Conservation (phyloP, 2,113 vertebrate species). For the Sinocyclocheilus anophthalmus region DNA sequence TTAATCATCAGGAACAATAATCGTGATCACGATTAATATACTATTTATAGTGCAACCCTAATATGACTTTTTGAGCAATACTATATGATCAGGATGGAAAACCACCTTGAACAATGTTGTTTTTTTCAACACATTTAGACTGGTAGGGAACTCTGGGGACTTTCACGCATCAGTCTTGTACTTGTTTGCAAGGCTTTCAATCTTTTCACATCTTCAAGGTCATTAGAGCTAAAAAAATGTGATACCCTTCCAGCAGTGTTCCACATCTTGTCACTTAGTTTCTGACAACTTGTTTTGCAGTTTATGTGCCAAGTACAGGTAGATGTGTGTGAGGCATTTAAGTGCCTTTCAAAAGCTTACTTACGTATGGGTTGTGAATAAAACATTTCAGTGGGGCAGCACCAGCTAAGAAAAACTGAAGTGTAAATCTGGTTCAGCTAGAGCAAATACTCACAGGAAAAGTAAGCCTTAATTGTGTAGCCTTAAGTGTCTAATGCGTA, state of each 20-base stretch:
- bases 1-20: too few relatives aligned
- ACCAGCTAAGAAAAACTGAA: too few relatives aligned
- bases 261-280: conserved; percentile 34
- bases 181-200: conserved; percentile 58
- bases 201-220: conserved; percentile 45
- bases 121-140: too few relatives aligned
- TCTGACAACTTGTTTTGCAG: conserved; percentile 4
- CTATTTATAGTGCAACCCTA: too few relatives aligned
- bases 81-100: not conserved
- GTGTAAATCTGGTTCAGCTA: conserved; percentile 24
- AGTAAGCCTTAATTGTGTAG: conserved; percentile 54
- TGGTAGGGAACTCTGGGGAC: not conserved
- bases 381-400: too few relatives aligned
- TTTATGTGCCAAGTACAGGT: conserved; percentile 35
- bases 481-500: conserved; percentile 58
- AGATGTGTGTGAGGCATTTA: not conserved
- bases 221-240: conserved; percentile 54
- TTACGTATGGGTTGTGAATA: not conserved
- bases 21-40: too few relatives aligned
- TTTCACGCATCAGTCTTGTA: not conserved
- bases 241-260: conserved; percentile 57
- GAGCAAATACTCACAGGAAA: conserved; percentile 53
- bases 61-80: not conserved
- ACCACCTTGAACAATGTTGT: not conserved
- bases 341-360: not conserved